phyloP scores from a whole-genome alignment of 2,888 invertebrate genomes.

The Apodemia hepburni region DNA sequence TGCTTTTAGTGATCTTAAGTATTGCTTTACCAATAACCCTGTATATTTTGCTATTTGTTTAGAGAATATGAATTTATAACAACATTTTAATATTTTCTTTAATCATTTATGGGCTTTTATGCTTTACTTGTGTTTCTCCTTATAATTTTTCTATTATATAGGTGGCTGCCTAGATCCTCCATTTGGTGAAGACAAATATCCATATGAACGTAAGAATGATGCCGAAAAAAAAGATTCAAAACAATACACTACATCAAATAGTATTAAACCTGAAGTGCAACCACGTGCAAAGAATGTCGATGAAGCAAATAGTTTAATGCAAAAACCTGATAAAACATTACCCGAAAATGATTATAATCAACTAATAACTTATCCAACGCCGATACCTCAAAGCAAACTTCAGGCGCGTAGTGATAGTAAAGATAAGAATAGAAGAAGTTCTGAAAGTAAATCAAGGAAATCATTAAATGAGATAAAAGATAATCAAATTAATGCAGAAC shows the following conservation, averaged over 20 bases:
- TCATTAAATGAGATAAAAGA: constrained; percentile 22
- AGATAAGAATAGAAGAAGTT: neutral
- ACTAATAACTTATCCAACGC: constrained; percentile 52
- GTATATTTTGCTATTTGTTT: too few relatives aligned
- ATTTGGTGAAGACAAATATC: constrained; percentile 58
- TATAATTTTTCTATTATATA: constrained; percentile 27
- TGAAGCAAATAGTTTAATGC: neutral
- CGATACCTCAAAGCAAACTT: constrained; percentile 34
- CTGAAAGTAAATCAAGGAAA: constrained; percentile 23
- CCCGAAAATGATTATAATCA: neutral
- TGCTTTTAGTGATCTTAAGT: too few relatives aligned
- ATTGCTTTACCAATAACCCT: too few relatives aligned
- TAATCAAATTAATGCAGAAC: constrained; percentile 8
- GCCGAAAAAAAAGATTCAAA: neutral
- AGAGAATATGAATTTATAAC: too few relatives aligned
- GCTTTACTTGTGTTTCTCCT: too few relatives aligned
- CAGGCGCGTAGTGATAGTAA: neutral
- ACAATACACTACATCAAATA: neutral
- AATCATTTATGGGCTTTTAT: too few relatives aligned
- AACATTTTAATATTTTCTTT: too few relatives aligned
- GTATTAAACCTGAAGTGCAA: neutral
- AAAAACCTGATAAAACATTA: neutral
- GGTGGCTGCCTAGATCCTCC: constrained; percentile 70
- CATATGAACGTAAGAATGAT: constrained; percentile 40
- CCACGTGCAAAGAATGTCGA: neutral